phyloP scores from a whole-genome alignment of 1,140 invertebrate species.

The Hirudo medicinalis region DNA sequence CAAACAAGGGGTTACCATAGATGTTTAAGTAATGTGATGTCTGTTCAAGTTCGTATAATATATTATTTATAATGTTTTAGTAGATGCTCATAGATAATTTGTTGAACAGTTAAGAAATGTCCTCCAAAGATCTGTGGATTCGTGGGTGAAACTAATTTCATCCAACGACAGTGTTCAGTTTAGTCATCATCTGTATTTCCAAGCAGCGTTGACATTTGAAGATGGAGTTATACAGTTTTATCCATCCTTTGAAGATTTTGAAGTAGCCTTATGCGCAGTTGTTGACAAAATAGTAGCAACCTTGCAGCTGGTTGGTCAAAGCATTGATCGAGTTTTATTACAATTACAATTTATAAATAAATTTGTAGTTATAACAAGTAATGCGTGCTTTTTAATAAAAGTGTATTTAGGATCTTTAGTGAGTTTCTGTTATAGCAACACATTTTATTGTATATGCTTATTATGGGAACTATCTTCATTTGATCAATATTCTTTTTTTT shows the following conservation, averaged over 20 bases:
- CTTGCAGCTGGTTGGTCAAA: slow-evolving; percentile 30
- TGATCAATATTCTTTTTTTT: no score
- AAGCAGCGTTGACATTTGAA: slow-evolving; percentile 40
- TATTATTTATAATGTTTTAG: no score
- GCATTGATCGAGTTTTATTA: no score
- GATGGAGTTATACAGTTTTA: slow-evolving; percentile 39
- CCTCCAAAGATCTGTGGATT: slow-evolving; percentile 35
- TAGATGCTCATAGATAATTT: neutral
- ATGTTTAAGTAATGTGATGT: slow-evolving; percentile 37
- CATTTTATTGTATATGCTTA: no score
- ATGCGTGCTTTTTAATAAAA: no score
- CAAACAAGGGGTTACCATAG: slow-evolving; percentile 36
- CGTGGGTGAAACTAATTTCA: slow-evolving; percentile 29
- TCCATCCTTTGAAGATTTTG: slow-evolving; percentile 35
- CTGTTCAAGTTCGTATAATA: slow-evolving; percentile 33
- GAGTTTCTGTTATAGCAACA: neutral
- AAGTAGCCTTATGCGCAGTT: slow-evolving; percentile 34
- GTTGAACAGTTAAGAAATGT: slow-evolving; percentile 27
- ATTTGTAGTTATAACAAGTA: no score
- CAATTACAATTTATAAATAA: no score
- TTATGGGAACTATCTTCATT: no score
- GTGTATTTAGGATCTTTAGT: neutral
- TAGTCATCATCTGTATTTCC: slow-evolving; percentile 32
- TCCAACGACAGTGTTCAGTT: slow-evolving; percentile 35
- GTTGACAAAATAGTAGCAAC: slow-evolving; percentile 33